Evolutionary conservation across 2,113 vertebrate genomes (phyloP), one percentile per base, ranked within the genome.

Genomic region (Scomber japonicus): DNA sequence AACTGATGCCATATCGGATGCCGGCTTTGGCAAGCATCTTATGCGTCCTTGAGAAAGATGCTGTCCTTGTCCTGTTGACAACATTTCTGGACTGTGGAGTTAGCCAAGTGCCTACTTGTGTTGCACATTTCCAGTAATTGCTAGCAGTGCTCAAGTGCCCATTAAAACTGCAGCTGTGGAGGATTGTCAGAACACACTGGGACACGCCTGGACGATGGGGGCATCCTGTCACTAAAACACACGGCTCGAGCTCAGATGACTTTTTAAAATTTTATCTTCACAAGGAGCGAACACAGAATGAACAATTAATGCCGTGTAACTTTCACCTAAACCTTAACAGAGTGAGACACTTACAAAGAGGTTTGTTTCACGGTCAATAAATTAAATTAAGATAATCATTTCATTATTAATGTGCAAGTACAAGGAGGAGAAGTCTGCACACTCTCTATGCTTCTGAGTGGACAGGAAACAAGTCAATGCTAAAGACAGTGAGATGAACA

Each of bases 1-100:
- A 78, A 50, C 44, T 19, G 76, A 69, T 64, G 73, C 71, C 51
- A 30, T 21, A 30, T 51, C 3, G 12, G 71, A 82, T 66, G 59
- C 27, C 8, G 17, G 11, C 57, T 15, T 46, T 69, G 77, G 67
- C 27, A 61, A 66, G 46, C 40, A 56, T 60, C 63, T 75, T 11
- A 68, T 78, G 77, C 49, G 65, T 71, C 61, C 71, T 63, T 59
- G 56, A 75, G 19, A 14, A 16, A 31, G 71, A 62, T 11, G 11
- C 40, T 2, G 16, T 45, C 35, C 67, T 62, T 61, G 50, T 59
- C 53, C 75, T 7, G 24, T 10, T 9, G 49, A 27, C 24, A 3
- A 27, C 51, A n/a, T 54, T 55, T 84, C 44, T 3, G 9, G 27
- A 55, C 21, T 30, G 70, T 30, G 3, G 59, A 62, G 49, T 31